Evolutionary conservation across 37 sponge, comb jelly and placozoan species (phyloP).

Genomic region (Crambe crambe): DNA sequence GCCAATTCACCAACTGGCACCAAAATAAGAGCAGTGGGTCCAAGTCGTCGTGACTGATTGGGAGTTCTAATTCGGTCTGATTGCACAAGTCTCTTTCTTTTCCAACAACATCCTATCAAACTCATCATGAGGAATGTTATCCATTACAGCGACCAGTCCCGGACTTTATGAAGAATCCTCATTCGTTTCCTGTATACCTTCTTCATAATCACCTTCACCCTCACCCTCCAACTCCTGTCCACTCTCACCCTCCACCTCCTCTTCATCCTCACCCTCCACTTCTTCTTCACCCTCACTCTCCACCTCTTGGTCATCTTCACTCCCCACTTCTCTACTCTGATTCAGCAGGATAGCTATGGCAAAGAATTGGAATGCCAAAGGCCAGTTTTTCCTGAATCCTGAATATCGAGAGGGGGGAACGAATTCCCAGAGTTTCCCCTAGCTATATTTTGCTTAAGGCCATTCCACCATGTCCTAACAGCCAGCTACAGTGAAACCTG

Average conservation of each 20-base stretch:
- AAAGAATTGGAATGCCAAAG: conserved; percentile 93
- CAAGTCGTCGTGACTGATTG: too few species aligned
- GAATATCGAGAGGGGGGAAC: too few species aligned
- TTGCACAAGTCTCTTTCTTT: not conserved
- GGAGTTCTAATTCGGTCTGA: too few species aligned
- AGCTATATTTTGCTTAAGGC: too few species aligned
- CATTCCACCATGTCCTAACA: too few species aligned
- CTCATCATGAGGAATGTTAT: conserved; percentile 70
- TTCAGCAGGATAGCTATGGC: too few species aligned
- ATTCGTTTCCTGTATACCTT: too few species aligned
- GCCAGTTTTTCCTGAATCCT: conserved; percentile 92
- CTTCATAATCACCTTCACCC: conserved; percentile 11
- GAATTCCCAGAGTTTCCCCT: too few species aligned
- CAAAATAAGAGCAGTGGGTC: conserved; percentile 76
- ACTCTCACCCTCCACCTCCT: conserved; percentile 26
- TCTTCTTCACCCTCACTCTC: conserved; percentile 13
- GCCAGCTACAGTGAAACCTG: too few species aligned
- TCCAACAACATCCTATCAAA: conserved; percentile 54
- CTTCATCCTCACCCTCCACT: conserved; percentile 12
- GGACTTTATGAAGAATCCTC: too few species aligned
- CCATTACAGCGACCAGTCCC: conserved; percentile 19
- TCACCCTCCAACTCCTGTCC: conserved; percentile 3
- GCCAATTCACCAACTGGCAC: conserved; percentile 95
- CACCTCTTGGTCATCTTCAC: not conserved
- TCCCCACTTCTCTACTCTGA: too few species aligned